Conservation (phyloP, 2,888 invertebrate genomes). For the Eilema depressum region DNA sequence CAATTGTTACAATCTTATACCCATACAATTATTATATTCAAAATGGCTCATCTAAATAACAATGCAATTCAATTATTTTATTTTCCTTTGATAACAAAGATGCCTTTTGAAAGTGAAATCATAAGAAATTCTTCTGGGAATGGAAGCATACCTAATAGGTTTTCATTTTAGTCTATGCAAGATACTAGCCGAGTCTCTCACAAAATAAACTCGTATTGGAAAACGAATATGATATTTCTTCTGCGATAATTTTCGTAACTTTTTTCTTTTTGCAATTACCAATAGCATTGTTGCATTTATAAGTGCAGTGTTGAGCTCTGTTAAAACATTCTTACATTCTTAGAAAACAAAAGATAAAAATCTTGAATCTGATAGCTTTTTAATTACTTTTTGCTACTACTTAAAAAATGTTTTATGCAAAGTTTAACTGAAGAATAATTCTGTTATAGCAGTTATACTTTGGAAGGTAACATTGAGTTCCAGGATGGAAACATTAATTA, state of each 20-base stretch:
- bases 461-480: neutral
- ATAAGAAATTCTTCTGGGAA: no score
- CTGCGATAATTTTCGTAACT: neutral
- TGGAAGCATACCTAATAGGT: no score
- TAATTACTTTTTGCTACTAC: neutral
- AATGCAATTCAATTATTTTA: no score
- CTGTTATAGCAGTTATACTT: neutral
- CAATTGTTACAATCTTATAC: no score
- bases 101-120: no score
- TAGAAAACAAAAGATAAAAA: neutral
- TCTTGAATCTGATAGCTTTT: neutral
- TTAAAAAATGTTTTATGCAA: neutral
- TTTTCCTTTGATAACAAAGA: no score
- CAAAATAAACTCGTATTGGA: no score
- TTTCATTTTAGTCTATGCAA: no score
- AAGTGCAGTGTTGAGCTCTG: neutral
- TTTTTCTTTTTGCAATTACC: neutral
- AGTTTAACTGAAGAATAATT: neutral
- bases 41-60: no score
- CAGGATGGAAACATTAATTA: neutral
- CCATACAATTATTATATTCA: no score
- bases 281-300: neutral
- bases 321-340: neutral
- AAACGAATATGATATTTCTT: neutral
- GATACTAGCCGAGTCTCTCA: no score